Conservation (phyloP, 2,797 vertebrate genomes). For the Lacerta agilis region DNA sequence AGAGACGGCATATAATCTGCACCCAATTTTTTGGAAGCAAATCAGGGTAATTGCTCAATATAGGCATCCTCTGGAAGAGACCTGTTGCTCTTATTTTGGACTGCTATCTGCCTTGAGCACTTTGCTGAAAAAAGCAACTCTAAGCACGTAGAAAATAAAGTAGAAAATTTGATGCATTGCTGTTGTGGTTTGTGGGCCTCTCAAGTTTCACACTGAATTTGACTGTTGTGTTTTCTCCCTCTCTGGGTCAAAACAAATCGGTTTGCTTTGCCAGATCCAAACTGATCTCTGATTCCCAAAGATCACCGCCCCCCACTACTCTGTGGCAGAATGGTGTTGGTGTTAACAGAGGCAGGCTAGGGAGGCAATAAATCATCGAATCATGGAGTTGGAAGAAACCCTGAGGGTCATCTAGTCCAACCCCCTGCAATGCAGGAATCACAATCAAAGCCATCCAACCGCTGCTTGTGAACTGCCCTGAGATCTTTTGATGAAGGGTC, state of each 20-base stretch:
- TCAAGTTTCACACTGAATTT: constrained; percentile 32
- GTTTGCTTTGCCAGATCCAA: neutral
- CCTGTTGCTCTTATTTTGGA: neutral
- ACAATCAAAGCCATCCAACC: too few relatives aligned
- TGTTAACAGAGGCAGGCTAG: neutral
- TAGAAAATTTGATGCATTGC: neutral
- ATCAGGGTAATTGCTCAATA: too few relatives aligned
- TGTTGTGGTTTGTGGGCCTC: constrained; percentile 40
- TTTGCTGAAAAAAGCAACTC: neutral
- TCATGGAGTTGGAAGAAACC: neutral
- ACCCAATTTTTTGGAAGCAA: too few relatives aligned
- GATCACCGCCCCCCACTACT: neutral
- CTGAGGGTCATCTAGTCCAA: too few relatives aligned
- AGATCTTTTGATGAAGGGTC: too few relatives aligned
- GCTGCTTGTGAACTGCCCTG: too few relatives aligned
- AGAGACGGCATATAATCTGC: too few relatives aligned
- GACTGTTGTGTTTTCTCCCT: neutral
- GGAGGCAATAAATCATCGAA: too few relatives aligned
- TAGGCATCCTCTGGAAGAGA: too few relatives aligned
- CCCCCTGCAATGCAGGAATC: too few relatives aligned
- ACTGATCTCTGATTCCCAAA: neutral
- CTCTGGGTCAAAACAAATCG: neutral
- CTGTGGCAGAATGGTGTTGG: neutral
- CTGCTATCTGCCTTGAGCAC: neutral
- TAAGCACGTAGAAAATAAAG: neutral